A percentile compares a stretch with the other conserved stretches of the same genome.
These are phyloP conservation scores for Neoarius graeffei DNA, from an alignment of 2,113 vertebrate genomes.

Conservation along the genomic window DNA sequence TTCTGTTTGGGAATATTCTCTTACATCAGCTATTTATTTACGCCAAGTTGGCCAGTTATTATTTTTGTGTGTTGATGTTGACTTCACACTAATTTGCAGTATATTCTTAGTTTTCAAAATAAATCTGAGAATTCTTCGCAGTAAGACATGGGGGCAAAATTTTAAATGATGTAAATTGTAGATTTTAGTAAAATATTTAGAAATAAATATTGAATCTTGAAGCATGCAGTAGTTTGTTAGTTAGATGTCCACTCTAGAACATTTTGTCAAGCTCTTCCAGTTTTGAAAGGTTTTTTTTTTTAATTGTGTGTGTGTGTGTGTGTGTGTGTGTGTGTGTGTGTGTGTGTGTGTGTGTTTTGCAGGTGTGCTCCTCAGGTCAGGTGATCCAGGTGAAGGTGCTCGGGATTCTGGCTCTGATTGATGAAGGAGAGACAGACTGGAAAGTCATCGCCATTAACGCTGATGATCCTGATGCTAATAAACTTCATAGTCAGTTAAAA, in stretches of 20 bases:
- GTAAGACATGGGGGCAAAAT: no score
- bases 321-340: background rate
- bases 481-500: conserved; percentile 79
- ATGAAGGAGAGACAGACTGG: conserved; percentile 95
- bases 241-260: background rate
- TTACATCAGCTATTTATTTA: background rate
- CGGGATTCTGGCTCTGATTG: conserved; percentile 88
- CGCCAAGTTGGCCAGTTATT: background rate
- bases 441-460: conserved; percentile 91
- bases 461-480: conserved; percentile 86
- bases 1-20: background rate
- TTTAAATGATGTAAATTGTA: background rate
- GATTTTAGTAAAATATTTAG: background rate
- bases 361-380: conserved; percentile 85
- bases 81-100: background rate
- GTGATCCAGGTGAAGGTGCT: conserved; percentile 92
- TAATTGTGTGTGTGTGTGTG: background rate
- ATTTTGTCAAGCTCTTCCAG: background rate
- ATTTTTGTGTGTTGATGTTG: background rate
- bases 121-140: background rate
- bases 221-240: background rate
- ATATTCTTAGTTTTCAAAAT: background rate
- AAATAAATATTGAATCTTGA: background rate
- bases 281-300: background rate
- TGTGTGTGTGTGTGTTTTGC: conserved; percentile 43